Evolutionary conservation across 2,797 vertebrate genomes (phyloP).

Genomic region (Adelosebastes latens): DNA sequence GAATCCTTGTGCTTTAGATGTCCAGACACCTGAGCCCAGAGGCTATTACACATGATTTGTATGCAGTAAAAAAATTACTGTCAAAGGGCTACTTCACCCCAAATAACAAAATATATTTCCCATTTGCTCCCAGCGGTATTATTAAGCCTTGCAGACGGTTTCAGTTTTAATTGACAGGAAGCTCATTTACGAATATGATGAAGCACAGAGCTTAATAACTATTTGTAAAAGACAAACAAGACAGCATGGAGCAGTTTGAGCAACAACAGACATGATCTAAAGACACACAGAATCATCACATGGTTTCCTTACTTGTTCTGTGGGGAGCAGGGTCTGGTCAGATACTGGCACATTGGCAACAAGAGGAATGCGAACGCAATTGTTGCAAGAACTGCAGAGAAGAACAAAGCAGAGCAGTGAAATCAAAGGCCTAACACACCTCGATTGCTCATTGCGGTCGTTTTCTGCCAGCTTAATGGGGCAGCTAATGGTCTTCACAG

Average conservation of each 20-base stretch:
- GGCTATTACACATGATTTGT: not conserved
- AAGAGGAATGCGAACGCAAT: constrained; percentile 99
- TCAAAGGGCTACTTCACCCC: not conserved
- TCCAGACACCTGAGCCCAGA: not conserved
- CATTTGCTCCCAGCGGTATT: not conserved
- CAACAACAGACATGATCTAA: not conserved
- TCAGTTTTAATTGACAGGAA: not conserved
- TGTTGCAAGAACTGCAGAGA: constrained; percentile 93
- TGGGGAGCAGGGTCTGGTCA: constrained; percentile 97
- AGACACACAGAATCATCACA: constrained; percentile 1
- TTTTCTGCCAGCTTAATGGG: constrained; percentile 32
- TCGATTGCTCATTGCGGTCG: not conserved
- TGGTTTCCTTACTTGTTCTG: constrained; percentile 95
- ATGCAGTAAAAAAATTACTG: not conserved
- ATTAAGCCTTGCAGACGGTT: not conserved
- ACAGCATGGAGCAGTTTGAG: not conserved
- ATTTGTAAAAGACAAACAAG: constrained; percentile 3
- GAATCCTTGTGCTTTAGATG: not conserved
- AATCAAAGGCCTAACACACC: constrained; percentile 21
- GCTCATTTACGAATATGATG: not conserved
- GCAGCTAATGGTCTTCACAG: constrained; percentile 31
- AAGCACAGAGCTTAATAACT: not conserved
- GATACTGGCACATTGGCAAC: constrained; percentile 99
- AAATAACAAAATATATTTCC: not conserved
- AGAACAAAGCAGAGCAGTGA: constrained; percentile 52